Evolutionary conservation across 2,888 invertebrate genomes (phyloP), one percentile per base, ranked within the genome.

Genomic region (Allolobophora icterica): DNA sequence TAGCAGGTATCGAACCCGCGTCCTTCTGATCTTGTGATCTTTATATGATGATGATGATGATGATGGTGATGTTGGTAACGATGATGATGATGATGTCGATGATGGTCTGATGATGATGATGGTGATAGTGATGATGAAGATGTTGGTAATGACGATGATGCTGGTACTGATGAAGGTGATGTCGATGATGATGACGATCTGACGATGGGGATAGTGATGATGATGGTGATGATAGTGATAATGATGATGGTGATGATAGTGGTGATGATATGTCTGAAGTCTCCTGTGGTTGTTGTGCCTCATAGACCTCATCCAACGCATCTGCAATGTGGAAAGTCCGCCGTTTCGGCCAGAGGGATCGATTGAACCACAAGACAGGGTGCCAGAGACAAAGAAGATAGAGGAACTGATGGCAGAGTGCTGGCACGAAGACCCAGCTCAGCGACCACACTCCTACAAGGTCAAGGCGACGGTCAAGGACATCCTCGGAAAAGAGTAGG

Each of bases 351-450:
- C 92, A 21, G 45, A 30, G 24, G 58, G 91, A 30, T 84, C 52
- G 17, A 34, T 33, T 19, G 84, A 87, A 4, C 19, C 19, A 21
- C 89, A 90, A n/a, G 33, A 83, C 45, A 30, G 71, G 71, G 30
- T n/a, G 30, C 6, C 8, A 5, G 71, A 71, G 30, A n/a, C 8
- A 5, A 33, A 83, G 34, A 52, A 4, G 34, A 90, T 91, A 92
- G 71, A 89, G 35, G 89, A 89, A 6, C 38, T 92, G 38, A 91
- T 91, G 91, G 42, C 83, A 34, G 83, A 38, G 13, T 92, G 92
- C 87, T 91, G 91, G 91, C 58, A 90, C 19, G 91, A 92, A n/a
- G 84, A 38, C 52, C 91, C 90, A 13, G 92, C 90, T 8, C 34
- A 87, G 71, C 40, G 92, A 52, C 91, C 91, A 33, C 84, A 40